Conservation (phyloP, 2,113 vertebrate species). For the Vimba vimba region DNA sequence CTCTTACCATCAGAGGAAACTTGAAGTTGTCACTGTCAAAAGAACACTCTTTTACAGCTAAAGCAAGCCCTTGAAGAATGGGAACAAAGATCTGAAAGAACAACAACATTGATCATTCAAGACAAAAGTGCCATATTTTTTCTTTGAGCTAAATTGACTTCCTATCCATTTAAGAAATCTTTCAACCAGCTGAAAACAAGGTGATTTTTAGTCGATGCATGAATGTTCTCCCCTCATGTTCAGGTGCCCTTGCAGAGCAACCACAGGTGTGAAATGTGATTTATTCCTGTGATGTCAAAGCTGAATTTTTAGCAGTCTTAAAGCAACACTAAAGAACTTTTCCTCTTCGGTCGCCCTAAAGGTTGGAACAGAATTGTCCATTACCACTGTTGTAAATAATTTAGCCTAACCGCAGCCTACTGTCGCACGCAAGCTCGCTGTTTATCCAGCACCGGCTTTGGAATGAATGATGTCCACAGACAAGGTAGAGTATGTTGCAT, state of each 20-base stretch:
- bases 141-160: not conserved
- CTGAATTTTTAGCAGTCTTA: not conserved
- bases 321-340: too few species aligned
- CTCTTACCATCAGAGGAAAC: conserved; percentile 95
- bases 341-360: too few species aligned
- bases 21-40: conserved; percentile 98
- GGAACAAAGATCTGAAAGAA: conserved; percentile 91
- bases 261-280: not conserved
- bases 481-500: too few species aligned
- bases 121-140: not conserved
- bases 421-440: too few species aligned
- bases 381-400: too few species aligned
- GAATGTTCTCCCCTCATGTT: too few species aligned
- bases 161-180: not conserved
- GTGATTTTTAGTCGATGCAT: not conserved
- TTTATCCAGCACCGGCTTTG: too few species aligned
- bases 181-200: not conserved
- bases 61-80: conserved; percentile 91
- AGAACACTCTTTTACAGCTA: conserved; percentile 96
- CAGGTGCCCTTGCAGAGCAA: too few species aligned
- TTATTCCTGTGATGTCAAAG: not conserved
- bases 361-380: too few species aligned
- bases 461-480: too few species aligned
- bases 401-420: too few species aligned
- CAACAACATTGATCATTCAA: conserved; percentile 17